Base-by-base conservation (phyloP, 2,888 invertebrate genomes). In the Sesia apiformis region DNA sequence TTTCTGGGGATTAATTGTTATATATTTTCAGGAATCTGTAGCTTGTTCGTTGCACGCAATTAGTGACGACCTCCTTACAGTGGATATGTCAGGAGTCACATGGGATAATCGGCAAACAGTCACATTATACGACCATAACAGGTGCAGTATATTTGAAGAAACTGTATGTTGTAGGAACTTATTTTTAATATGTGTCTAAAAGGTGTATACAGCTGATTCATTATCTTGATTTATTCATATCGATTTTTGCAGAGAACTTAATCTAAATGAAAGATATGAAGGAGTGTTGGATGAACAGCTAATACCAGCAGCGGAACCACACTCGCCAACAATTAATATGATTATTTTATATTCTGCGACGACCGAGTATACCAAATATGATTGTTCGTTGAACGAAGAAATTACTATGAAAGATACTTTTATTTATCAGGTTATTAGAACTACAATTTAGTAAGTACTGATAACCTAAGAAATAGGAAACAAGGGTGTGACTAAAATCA, bases 331-430 rank as follows among this genome's bases (percentile, higher is more conserved):
- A 39, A 74, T 86, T 8, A 70, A 69, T 4, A 84, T 93, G 57
- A 70, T 86, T 7, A 65, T 93, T 3, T 67, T 90, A 4, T 79
- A 92, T 59, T 90, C 87, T 3, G 90, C 86, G 3, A 71, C 75
- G 8, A 90, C 91, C 1, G 91, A 91, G 63, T 92, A 90, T 60
- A 81, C 90, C 0, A 83, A 82, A 63, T 93, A 90, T 60, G 58
- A 60, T 1, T 90, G 90, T 59, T 65, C 74, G 3, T 67, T 90
- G n/a, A 61, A 72, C 3, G 80, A 89, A 51, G 70, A 76, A 56
- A 83, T 89, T 38, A 52, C 65, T 52, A 81, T 93, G 57, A 74
- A 74, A 3, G 91, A 93, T 60, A 92, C 92, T 0, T 90, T 91
- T 60, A 89, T 93, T 66, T 92, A 86, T 64, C 78, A 89, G 75